Evolutionary conservation across 2,888 invertebrate species (phyloP).

Genomic region (Palloptera scutellata): DNA sequence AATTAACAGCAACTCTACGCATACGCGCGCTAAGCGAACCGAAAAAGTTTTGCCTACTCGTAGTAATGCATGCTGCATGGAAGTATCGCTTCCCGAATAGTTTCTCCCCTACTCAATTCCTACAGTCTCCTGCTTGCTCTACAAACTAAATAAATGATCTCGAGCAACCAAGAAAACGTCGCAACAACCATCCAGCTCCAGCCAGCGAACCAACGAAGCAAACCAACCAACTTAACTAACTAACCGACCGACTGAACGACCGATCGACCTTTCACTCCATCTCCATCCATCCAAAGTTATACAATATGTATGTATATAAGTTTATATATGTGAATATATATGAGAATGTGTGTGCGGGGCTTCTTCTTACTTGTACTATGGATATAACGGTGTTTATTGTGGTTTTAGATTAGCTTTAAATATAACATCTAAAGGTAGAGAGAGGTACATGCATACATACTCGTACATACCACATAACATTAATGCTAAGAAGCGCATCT

Average conservation of each 20-base stretch:
- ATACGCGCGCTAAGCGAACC: slow-evolving; percentile 21
- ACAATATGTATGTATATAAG: not conserved
- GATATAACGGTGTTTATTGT: slow-evolving; percentile 24
- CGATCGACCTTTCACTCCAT: slow-evolving; percentile 23
- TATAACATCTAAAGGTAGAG: not conserved
- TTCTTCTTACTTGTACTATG: not conserved
- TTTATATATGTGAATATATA: not conserved
- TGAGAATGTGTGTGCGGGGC: too few species aligned
- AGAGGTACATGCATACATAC: slow-evolving; percentile 25
- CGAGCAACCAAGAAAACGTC: too few species aligned
- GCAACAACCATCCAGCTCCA: not conserved
- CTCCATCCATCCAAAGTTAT: not conserved
- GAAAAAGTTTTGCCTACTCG: slow-evolving; percentile 1
- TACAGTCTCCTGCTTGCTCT: too few species aligned
- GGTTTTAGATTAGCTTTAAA: slow-evolving; percentile 22
- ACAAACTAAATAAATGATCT: too few species aligned
- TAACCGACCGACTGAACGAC: not conserved
- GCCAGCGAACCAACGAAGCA: not conserved
- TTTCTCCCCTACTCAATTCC: not conserved
- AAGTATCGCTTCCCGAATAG: not conserved
- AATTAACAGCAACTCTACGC: slow-evolving; percentile 3
- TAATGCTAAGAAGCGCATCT: too few species aligned
- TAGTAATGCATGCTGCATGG: not conserved
- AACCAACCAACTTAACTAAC: not conserved
- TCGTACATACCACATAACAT: not conserved